Evolutionary conservation across 2,113 vertebrate genomes (phyloP).

Genomic region (Hypomesus transpacificus): DNA sequence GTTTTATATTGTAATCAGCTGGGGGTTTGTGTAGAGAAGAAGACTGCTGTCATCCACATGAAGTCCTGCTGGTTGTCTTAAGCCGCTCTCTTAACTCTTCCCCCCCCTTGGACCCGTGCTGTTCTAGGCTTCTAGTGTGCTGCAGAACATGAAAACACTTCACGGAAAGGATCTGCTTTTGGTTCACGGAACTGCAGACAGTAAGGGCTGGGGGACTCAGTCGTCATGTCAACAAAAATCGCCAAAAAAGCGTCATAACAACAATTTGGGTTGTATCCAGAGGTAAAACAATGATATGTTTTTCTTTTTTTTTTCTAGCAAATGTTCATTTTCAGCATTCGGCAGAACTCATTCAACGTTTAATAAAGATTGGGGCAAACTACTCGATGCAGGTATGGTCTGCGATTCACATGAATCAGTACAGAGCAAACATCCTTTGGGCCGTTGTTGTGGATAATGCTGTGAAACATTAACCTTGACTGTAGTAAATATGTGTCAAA

Average conservation of each 20-base stretch:
- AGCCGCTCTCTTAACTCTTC: too few species aligned
- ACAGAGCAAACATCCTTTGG: too few species aligned
- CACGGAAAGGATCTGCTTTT: slow-evolving; percentile 87
- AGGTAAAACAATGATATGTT: neutral
- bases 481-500: too few species aligned
- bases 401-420: neutral
- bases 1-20: too few species aligned
- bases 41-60: too few species aligned
- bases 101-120: neutral
- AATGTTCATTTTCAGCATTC: slow-evolving; percentile 97
- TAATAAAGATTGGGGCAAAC: slow-evolving; percentile 92
- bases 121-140: slow-evolving; percentile 80
- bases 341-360: slow-evolving; percentile 92
- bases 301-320: slow-evolving; percentile 68
- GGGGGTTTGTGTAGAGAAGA: too few species aligned
- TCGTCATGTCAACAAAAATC: too few species aligned
- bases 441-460: neutral
- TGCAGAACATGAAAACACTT: slow-evolving; percentile 81
- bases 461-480: too few species aligned
- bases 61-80: too few species aligned
- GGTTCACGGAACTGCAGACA: slow-evolving; percentile 90
- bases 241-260: too few species aligned
- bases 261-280: too few species aligned
- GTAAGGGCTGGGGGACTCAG: slow-evolving; percentile 59
- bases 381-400: slow-evolving; percentile 90